Evolutionary conservation across 23 tunicate species (phyloP), one percentile per base, ranked within the genome.

Genomic region (Oikopleura albicans): DNA sequence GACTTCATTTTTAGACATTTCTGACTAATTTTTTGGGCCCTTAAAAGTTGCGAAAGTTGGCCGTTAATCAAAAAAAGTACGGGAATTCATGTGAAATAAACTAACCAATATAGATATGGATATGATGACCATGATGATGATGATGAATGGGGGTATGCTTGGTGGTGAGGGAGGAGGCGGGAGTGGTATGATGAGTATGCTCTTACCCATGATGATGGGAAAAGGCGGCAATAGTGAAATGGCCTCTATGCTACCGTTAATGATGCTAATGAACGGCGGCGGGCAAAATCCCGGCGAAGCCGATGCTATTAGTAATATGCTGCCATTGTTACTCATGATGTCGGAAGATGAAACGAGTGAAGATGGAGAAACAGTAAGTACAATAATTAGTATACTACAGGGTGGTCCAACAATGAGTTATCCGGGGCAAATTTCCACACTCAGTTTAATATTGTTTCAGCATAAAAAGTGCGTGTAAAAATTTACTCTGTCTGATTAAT

Each of bases 101-200:
- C n/a, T n/a, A n/a, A n/a, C n/a, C n/a, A n/a, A 49, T 29, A 22
- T 29, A 12, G 79, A 37, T 12, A 71, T 71, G 79, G 79, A 71
- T 29, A 71, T 71, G 79, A 71, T 71, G 79, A 71, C 79, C 79
- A 71, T 71, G 79, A 71, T 71, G 79, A 71, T 71, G 79, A 71
- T 71, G 79, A 71, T 71, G 79, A 16, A 71, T 2, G 79, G 79
- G 27, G 79, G 79, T 2, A 16, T 71, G 27, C 2, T 71, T 27
- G 79, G 79, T 22, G 63, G 63, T 8, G 63, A 22, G 63, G 63
- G 63, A 8, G 63, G 63, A 8, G 63, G 63, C 63, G 63, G 63
- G 22, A 49, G 12, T 8, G 63, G 63, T 22, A 49, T 49, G 63
- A 49, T 49, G 63, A 12, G 22, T 8, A 49, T 49, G 63, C 22